Evolutionary conservation across 1,140 invertebrate genomes (phyloP), one percentile per base, ranked within the genome.

Genomic region (Papilio dardanus): DNA sequence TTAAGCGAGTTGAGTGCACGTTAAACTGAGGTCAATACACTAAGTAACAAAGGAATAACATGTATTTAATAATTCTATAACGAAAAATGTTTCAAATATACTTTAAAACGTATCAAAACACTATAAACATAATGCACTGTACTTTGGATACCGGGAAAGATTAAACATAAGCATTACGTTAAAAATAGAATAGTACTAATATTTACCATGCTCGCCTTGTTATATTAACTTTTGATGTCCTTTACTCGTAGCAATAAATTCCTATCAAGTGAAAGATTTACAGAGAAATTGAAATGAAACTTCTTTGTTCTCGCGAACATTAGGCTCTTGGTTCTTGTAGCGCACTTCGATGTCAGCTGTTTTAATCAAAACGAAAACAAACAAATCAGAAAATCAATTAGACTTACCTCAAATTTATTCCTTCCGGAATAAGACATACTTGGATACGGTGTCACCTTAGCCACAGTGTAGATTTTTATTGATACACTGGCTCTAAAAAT

Each of bases 331-430:
- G 24, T 31, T 71, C 37, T 21, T 73, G n/a, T 79, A 77, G 66
- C 58, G 76, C 78, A 67, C 62, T 74, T 76, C 75, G 74, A 83
- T 86, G 91, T 93, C 92, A 93, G 92, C 92, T 93, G 92, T 93
- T 93, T 85, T 80, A 81, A 90, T 77, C 81, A 92, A 90, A 92
- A 92, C 85, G 91, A 87, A 93, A 93, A 93, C 89, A 92, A 88
- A 86, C 66, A 76, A 66, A 79, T 76, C 67, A 42, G 80, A 71
- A 71, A 81, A 92, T 91, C 84, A 82, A 90, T 88, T 30, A 71
- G 76, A 78, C 89, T 88, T 83, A 94, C 94, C 93, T 95, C 94
- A 84, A 95, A 94, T 90, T 94, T 94, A 90, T 94, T 94, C 91
- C 94, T 93, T 82, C 91, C 93, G 86, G 94, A 94, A 92, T 94